Percentiles rank a stretch among this genome's conserved stretches.
Evolutionary conservation across 53 echinoderm and acorn worm species (phyloP).

Genomic region (Actinopyga echinites): DNA sequence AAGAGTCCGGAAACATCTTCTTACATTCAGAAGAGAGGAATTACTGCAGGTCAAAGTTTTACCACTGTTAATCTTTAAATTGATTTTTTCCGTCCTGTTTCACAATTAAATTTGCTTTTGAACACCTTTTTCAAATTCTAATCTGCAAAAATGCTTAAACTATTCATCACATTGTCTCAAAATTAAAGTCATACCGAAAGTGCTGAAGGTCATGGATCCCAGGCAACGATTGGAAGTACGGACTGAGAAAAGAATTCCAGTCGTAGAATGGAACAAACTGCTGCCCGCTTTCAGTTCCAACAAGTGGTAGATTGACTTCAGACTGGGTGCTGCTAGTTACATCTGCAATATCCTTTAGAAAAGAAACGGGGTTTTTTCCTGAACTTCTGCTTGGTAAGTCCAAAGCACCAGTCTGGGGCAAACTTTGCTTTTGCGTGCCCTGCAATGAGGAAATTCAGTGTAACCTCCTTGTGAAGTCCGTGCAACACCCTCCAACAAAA

Average conservation of each 20-base stretch:
- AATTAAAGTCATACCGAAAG: neutral
- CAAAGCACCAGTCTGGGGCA: slow-evolving; percentile 24
- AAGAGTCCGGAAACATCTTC: too few species aligned
- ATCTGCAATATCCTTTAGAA: neutral
- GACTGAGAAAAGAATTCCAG: slow-evolving; percentile 6
- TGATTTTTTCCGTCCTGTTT: too few species aligned
- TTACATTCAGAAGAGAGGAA: too few species aligned
- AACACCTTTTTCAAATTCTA: too few species aligned
- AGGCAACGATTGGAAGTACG: slow-evolving; percentile 22
- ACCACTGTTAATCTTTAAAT: too few species aligned
- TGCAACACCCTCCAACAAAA: slow-evolving; percentile 17
- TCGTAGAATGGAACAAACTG: slow-evolving; percentile 2
- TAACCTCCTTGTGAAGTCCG: neutral
- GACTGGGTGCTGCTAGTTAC: neutral
- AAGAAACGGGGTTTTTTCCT: neutral
- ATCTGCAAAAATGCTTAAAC: too few species aligned
- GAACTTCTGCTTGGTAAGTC: slow-evolving; percentile 11
- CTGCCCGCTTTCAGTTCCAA: slow-evolving; percentile 3
- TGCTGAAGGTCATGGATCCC: slow-evolving; percentile 7
- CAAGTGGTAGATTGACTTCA: neutral
- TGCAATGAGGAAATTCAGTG: slow-evolving; percentile 26
- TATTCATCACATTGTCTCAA: too few species aligned
- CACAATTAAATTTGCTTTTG: too few species aligned
- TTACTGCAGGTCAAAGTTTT: too few species aligned
- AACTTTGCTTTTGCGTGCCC: slow-evolving; percentile 32